Base-by-base conservation (phyloP, 2,888 invertebrate species). In the Volucella zonaria region DNA sequence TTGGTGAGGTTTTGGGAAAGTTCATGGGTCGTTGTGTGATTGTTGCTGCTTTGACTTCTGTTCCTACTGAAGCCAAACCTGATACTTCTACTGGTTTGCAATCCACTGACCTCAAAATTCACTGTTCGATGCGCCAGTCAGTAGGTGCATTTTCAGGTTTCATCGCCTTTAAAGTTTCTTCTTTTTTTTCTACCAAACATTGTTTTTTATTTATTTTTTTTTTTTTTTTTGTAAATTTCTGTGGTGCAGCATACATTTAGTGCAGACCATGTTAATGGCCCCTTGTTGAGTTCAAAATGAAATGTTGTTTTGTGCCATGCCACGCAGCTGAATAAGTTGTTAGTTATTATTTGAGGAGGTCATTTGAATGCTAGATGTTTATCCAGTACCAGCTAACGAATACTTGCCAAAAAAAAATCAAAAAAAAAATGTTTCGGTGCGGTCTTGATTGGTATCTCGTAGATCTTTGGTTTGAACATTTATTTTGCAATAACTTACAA, bases 11-110 rank as follows among this genome's bases (percentile, higher is more conserved):
- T 85, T 85, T 58, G 68, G 73, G 70, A 85, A 85, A 85, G 85
- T 85, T 85, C 85, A 85, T 85, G 85, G 85, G 85, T 85, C 81
- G 85, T 85, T 68, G 67, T 85, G 85, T 73, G 85, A 85, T 81
- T 85, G 73, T 81, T 81, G 81, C 47, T 77, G 43, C 61, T 85
- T 85, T 85, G 83, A 80, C 83, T 82, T 82, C 73, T 71, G 66
- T 51, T 54, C 31, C 40, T 38, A 51, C 64, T 40, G 64, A 59
- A 12, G 56, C n/a, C 12, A 11, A 11, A 31, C 42, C 38, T 14
- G 56, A 18, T 66, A 15, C 74, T 51, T 61, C 52, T 40, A 67
- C 59, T 77, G 76, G 81, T 52, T 67, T 77, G 67, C 75, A 85
- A 74, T 81, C 59, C 51, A 45, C 64, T 85, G 81, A 81, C 85